Evolutionary conservation across 2,113 vertebrate species (phyloP), one percentile per base, ranked within the genome.

Genomic region (Lagenorhynchus albirostris): DNA sequence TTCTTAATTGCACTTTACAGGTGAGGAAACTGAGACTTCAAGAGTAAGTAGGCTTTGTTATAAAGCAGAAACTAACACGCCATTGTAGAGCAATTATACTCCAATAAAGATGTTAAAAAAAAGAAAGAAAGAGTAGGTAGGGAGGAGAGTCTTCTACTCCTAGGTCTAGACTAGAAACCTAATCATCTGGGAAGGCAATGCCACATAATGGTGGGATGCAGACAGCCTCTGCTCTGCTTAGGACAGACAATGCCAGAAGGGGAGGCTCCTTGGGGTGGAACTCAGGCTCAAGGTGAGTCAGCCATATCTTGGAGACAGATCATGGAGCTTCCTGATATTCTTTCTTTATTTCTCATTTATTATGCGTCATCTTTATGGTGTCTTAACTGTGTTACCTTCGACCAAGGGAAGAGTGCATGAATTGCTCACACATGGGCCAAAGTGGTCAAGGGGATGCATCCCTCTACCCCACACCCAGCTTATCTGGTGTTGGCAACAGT

Each of bases 401-500:
- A 89, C 3, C 4, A 33, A 44, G 38, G 58, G 41, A 89, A 84
- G 67, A 89, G 67, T 50, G 0, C 63, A 38, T 86, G 68, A 65
- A 73, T 41, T 70, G 29, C 44, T 60, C 15, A 41, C 41, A 10
- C n/a, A 4, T n/a, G 50, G 70, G 15, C 68, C 53, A 83, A 2
- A 55, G 36, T 9, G 9, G 25, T 91, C 70, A 62, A 33, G 33
- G 31, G 14, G 21, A 1, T 29, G 3, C 38, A 21, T 33, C 63
- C 23, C 0, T 79, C 15, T 9, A 1, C 15, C 50, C 11, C 3
- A 15, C 7, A 8, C 4, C 21, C 1, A 4, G n/a, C 33, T 58
- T 50, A 5, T 60, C 23, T 74, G 33, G 36, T 63, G 29, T 31
- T 91, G 70, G 47, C 44, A n/a, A 0, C 20, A n/a, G 74, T 76